phyloP scores from a whole-genome alignment of 2,113 vertebrate genomes.

The Mustelus asterias region DNA sequence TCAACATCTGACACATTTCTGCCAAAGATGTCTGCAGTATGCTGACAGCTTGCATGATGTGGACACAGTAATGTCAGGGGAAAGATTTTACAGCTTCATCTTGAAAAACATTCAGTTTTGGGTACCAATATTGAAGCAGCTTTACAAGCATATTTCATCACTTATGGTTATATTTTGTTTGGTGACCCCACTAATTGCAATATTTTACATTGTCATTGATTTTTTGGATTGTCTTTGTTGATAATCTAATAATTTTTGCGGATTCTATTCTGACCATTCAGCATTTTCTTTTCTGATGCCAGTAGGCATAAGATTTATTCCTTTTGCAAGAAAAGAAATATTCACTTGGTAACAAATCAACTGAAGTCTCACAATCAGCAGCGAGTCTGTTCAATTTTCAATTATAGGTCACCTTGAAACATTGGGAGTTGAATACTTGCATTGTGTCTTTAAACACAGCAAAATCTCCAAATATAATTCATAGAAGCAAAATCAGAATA shows the following conservation, averaged over 20 bases:
- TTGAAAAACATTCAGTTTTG: neutral
- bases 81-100: neutral
- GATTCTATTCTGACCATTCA: neutral
- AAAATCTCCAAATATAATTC: neutral
- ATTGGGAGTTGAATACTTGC: neutral
- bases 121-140: neutral
- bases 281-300: neutral
- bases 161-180: neutral
- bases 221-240: neutral
- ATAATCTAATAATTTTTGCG: neutral
- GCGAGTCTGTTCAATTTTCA: neutral
- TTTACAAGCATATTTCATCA: neutral
- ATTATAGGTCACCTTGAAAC: neutral
- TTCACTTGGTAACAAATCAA: no score
- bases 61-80: no score
- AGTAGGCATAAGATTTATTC: neutral
- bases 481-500: neutral
- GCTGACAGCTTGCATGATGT: neutral
- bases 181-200: neutral
- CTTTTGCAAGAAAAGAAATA: neutral
- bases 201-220: neutral
- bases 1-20: neutral
- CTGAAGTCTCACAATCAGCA: neutral
- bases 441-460: neutral
- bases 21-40: neutral